Percentiles rank a stretch among this genome's conserved stretches.
Evolutionary conservation across 2,113 vertebrate genomes (phyloP).

Genomic region (Irena cyanogastra): DNA sequence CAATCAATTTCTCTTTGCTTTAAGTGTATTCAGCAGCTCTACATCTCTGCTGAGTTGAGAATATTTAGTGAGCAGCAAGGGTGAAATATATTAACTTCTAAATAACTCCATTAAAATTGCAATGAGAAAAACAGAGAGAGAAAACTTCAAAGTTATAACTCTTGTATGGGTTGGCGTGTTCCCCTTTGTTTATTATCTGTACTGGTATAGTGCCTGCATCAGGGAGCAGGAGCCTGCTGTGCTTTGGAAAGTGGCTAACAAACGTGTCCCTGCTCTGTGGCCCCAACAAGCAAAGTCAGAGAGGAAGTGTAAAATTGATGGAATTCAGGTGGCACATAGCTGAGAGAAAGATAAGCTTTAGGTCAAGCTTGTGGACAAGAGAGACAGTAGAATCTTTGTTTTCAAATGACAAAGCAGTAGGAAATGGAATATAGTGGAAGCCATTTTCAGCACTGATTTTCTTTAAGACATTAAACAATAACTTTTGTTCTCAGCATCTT

Average conservation of each 20-base stretch:
- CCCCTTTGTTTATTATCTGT: slow-evolving; percentile 36
- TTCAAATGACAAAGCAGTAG: neutral
- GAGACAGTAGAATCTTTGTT: neutral
- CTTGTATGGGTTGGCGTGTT: neutral
- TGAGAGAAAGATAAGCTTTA: neutral
- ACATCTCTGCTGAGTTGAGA: neutral
- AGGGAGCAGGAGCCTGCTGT: neutral
- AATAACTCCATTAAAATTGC: neutral
- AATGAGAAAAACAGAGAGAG: neutral
- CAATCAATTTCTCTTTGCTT: neutral
- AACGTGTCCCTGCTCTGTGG: neutral
- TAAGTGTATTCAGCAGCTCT: neutral
- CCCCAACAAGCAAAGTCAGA: neutral
- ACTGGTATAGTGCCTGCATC: neutral
- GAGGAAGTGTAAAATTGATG: neutral
- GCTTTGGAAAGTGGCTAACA: neutral
- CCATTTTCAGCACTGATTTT: slow-evolving; percentile 29
- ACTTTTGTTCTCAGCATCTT: slow-evolving; percentile 41
- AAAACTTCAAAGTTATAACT: neutral
- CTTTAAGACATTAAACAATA: slow-evolving; percentile 43
- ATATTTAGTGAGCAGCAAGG: neutral
- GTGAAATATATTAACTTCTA: slow-evolving; percentile 24
- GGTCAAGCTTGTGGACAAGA: neutral
- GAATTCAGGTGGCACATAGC: neutral
- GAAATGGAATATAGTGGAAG: neutral